Base-by-base conservation (phyloP, 2,113 vertebrate genomes). In the Toxotes chatareus region DNA sequence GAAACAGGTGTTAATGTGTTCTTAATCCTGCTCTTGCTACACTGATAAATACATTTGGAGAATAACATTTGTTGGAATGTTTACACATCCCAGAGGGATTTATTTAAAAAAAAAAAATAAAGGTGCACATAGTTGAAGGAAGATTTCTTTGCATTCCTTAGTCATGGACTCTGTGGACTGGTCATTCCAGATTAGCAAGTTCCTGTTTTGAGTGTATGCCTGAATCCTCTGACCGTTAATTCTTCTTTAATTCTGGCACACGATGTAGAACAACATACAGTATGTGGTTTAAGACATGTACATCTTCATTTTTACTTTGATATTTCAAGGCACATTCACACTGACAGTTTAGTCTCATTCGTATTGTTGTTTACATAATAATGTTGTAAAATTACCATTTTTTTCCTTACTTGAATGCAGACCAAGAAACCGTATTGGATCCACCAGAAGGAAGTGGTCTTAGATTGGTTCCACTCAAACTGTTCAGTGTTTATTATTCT, bases 101-200 rank as follows among this genome's bases (percentile, higher is more conserved):
- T 27, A 27, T 27, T 27, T 27, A 27, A 27, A 27, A 21, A 14
- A 46, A 17, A 17, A 7, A 8, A 49, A 13, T 32, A 3, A 27
- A 9, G 1, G 16, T 38, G 56, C 38, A 62, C 27, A 61, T 63
- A 36, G 3, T 57, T 6, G 5, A 66, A 36, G 42, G 40, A 65
- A 16, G 19, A 23, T 32, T 2, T 23, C 7, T 51, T 57, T 12
- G 7, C 21, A 6, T 16, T n/a, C 27, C 32, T 44, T 4, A 46
- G 19, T 49, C 11, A 14, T 49, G 36, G 8, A 3, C n/a, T 31
- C 21, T 42, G 31, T 40, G 12, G 13, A 31, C 31, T 49, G 13
- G 47, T 53, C 21, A 34, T 51, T 59, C 40, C 31, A 42, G 70
- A 76, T 80, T 1, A 61, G 9, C 44, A 66, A 12, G 34, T 65